Evolutionary conservation across 2,797 vertebrate genomes (phyloP).

Genomic region (Anguilla pacifica): DNA sequence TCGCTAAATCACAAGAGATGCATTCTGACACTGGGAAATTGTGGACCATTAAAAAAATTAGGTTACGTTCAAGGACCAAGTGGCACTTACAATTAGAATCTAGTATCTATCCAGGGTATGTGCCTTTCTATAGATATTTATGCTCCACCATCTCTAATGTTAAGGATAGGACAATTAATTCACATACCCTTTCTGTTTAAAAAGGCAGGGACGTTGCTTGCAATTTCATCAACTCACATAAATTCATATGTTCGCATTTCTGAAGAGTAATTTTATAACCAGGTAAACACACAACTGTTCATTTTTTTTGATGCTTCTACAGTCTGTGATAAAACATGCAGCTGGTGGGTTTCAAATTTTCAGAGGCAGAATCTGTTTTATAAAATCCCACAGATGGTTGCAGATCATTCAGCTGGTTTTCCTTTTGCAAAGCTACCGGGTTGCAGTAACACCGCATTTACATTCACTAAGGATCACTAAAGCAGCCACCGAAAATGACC

Average conservation of each 20-base stretch:
- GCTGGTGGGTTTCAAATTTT: no score
- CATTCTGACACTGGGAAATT: neutral
- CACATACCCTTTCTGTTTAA: neutral
- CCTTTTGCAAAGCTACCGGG: neutral
- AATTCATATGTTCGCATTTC: neutral
- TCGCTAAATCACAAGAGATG: neutral
- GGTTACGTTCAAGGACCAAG: neutral
- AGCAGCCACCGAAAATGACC: neutral
- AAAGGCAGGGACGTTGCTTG: neutral
- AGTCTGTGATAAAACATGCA: neutral
- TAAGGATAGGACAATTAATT: neutral
- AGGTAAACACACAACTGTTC: no score
- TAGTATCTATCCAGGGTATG: neutral
- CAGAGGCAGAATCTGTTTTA: neutral
- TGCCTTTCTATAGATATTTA: neutral
- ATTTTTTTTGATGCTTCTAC: neutral
- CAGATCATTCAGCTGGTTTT: neutral
- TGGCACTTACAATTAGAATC: neutral
- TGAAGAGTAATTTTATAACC: no score
- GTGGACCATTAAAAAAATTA: neutral
- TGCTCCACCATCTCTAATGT: neutral
- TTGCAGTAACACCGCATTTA: neutral
- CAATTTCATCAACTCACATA: neutral
- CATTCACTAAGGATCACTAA: neutral
- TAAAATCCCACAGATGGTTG: no score